Evolutionary conservation across 2,113 vertebrate species (phyloP).

Genomic region (Ptyas mucosa): DNA sequence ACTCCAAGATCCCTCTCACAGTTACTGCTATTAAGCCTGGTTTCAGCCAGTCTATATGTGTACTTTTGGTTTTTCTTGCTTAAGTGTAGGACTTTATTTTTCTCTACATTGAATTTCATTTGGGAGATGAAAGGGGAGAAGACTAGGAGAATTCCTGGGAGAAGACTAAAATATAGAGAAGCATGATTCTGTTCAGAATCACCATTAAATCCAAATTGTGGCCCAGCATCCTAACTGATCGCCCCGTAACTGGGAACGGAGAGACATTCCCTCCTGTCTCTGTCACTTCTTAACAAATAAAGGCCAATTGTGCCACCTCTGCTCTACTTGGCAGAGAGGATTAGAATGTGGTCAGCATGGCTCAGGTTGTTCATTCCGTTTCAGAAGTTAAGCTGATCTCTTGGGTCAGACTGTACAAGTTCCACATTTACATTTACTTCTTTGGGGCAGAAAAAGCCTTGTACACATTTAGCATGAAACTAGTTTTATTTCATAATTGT

Average conservation of each 20-base stretch:
- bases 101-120: too few relatives aligned
- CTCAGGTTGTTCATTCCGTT: not conserved
- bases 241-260: not conserved
- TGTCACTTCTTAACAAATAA: not conserved
- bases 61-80: too few relatives aligned
- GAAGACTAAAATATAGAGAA: not conserved
- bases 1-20: too few relatives aligned
- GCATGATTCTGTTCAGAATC: not conserved
- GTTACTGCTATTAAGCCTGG: too few relatives aligned
- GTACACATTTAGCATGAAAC: not conserved
- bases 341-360: not conserved
- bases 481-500: not conserved
- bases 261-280: not conserved
- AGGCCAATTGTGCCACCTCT: not conserved
- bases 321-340: not conserved
- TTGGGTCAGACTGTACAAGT: not conserved
- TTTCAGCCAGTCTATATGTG: too few relatives aligned
- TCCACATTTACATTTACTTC: not conserved
- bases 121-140: too few relatives aligned
- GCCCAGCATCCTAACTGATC: not conserved
- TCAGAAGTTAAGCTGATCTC: not conserved
- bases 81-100: too few relatives aligned
- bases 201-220: not conserved
- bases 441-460: not conserved
- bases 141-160: not conserved